Evolutionary conservation across 1,140 invertebrate genomes (phyloP).

Genomic region (Solen grandis): DNA sequence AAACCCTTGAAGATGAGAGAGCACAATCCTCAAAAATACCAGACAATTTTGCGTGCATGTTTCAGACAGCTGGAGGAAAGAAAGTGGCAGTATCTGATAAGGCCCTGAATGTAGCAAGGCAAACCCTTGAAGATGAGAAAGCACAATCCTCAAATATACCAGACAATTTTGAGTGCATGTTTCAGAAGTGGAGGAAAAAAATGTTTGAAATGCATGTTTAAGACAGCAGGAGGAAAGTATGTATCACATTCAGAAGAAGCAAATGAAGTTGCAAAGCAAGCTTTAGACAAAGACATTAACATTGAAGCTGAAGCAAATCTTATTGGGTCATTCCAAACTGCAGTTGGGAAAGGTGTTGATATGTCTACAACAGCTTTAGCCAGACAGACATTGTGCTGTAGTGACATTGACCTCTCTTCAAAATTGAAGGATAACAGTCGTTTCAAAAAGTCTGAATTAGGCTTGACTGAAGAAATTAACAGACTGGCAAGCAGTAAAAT

Average conservation of each 20-base stretch:
- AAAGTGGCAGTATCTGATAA: conserved; percentile 9
- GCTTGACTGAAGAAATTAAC: too few species aligned
- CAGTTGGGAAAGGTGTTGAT: too few species aligned
- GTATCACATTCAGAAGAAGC: neutral
- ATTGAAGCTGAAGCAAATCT: neutral
- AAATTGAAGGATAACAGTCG: too few species aligned
- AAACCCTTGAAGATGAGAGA: conserved; percentile 68
- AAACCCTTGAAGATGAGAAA: conserved; percentile 28
- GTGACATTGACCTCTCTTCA: too few species aligned
- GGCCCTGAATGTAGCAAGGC: conserved; percentile 48
- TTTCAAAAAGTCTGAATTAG: too few species aligned
- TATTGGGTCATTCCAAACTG: too few species aligned
- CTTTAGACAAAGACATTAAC: neutral
- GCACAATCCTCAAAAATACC: too few species aligned
- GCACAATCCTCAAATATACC: neutral
- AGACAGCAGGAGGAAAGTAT: conserved; percentile 32
- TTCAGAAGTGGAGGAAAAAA: conserved; percentile 54
- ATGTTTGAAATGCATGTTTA: conserved; percentile 20
- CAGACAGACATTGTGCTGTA: too few species aligned
- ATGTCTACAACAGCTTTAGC: too few species aligned
- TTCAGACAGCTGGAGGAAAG: conserved; percentile 33
- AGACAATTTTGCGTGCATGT: neutral
- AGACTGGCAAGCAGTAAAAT: too few species aligned
- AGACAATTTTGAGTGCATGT: neutral
- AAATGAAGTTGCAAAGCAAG: neutral